phyloP scores from a whole-genome alignment of 92 coral and sea anemone genomes.

The Plumapathes pennacea region DNA sequence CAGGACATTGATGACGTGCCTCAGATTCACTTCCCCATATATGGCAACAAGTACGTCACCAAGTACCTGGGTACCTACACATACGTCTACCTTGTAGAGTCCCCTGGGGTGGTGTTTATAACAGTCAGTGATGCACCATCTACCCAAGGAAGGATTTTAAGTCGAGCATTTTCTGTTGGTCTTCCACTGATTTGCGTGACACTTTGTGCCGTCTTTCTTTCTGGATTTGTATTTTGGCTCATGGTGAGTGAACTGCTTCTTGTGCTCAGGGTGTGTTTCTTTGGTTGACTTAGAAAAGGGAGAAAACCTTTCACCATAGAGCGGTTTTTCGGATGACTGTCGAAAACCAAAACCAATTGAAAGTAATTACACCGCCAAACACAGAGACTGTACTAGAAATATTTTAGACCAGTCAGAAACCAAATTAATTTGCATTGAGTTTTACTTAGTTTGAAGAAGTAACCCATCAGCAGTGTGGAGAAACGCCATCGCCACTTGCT shows the following conservation, averaged over 20 bases:
- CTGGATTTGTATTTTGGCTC: slow-evolving; percentile 73
- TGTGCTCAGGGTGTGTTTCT: too few relatives aligned
- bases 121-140: slow-evolving; percentile 48
- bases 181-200: slow-evolving; percentile 58
- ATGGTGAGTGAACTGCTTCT: slow-evolving; percentile 74
- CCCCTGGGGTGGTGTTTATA: slow-evolving; percentile 80
- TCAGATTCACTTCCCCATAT: slow-evolving; percentile 74
- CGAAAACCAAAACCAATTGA: too few relatives aligned
- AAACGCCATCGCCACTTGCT: too few relatives aligned
- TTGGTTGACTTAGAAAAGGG: too few relatives aligned
- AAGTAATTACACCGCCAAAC: too few relatives aligned
- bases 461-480: too few relatives aligned
- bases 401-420: too few relatives aligned
- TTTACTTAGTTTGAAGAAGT: too few relatives aligned
- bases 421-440: too few relatives aligned
- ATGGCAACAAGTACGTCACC: slow-evolving; percentile 60
- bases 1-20: slow-evolving; percentile 50
- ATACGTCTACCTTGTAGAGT: slow-evolving; percentile 64
- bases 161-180: slow-evolving; percentile 23
- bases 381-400: too few relatives aligned
- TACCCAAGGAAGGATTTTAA: slow-evolving; percentile 16
- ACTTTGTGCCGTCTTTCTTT: slow-evolving; percentile 40
- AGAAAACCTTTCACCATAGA: too few relatives aligned
- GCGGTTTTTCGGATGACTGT: too few relatives aligned
- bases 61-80: slow-evolving; percentile 49